Percentiles rank a stretch among this genome's conserved stretches.
Evolutionary conservation across 2,888 invertebrate species (phyloP).

Genomic region (Cynaeus angustus): DNA sequence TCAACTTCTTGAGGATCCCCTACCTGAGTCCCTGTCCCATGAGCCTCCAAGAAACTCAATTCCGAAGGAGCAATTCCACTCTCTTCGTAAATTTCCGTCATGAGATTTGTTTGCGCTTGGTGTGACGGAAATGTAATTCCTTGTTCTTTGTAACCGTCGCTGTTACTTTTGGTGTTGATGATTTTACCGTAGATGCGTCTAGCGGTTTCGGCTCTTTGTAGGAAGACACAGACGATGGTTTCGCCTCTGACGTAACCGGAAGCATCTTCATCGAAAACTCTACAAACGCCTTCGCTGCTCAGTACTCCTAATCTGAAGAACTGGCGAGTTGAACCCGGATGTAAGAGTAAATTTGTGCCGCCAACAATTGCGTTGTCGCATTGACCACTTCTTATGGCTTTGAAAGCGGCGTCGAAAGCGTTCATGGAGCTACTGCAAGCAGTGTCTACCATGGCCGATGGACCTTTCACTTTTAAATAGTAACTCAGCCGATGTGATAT

Average conservation of each 20-base stretch:
- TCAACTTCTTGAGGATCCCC: too few relatives aligned
- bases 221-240: conserved; percentile 79
- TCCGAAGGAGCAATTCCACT: conserved; percentile 80
- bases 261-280: conserved; percentile 90
- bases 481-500: background rate
- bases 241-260: conserved; percentile 91
- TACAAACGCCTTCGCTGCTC: conserved; percentile 89
- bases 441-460: too few relatives aligned
- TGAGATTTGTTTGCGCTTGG: conserved; percentile 76
- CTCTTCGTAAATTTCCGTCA: conserved; percentile 80
- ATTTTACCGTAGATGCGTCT: conserved; percentile 74
- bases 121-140: conserved; percentile 69
- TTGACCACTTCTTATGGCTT: conserved; percentile 83
- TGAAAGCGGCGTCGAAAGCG: conserved; percentile 88
- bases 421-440: conserved; percentile 96
- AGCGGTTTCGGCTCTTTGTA: conserved; percentile 79
- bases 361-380: conserved; percentile 94
- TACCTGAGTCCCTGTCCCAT: too few relatives aligned
- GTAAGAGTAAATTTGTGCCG: conserved; percentile 88
- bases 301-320: too few relatives aligned
- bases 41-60: conserved; percentile 89
- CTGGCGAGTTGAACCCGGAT: too few relatives aligned
- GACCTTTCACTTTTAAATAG: too few relatives aligned
- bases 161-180: conserved; percentile 65
- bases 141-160: conserved; percentile 66